Conservation (phyloP, 2,797 vertebrate species). For the Scleropages formosus region DNA sequence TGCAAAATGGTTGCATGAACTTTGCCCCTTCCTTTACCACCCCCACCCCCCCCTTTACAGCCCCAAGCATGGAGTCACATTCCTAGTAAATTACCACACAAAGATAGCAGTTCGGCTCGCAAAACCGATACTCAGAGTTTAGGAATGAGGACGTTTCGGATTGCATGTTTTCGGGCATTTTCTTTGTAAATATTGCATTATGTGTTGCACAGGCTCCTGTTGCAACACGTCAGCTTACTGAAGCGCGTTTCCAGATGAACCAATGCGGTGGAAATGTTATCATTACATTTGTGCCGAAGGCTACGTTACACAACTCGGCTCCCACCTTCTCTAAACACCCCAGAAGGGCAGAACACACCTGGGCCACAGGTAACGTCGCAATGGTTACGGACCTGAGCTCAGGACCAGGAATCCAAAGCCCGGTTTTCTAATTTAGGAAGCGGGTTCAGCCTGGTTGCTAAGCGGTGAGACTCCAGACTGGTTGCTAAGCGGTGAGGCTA, state of each 20-base stretch:
- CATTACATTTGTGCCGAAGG: too few relatives aligned
- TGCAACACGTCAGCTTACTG: background rate
- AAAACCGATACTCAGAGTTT: slow-evolving; percentile 53
- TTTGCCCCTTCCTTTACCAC: slow-evolving; percentile 16
- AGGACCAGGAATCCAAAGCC: too few relatives aligned
- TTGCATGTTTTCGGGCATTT: background rate
- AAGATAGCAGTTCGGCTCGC: slow-evolving; percentile 52
- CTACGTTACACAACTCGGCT: too few relatives aligned
- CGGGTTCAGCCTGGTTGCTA: too few relatives aligned
- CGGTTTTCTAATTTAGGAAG: too few relatives aligned
- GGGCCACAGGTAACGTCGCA: too few relatives aligned
- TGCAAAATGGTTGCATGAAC: slow-evolving; percentile 56
- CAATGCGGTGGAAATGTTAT: too few relatives aligned
- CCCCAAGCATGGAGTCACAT: slow-evolving; percentile 50
- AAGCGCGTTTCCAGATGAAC: too few relatives aligned
- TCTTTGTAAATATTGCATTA: background rate
- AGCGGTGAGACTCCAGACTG: too few relatives aligned
- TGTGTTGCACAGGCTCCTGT: background rate
- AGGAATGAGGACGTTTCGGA: background rate
- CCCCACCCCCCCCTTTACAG: background rate
- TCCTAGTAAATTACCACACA: slow-evolving; percentile 62
- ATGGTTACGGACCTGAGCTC: too few relatives aligned
- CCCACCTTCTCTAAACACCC: too few relatives aligned
- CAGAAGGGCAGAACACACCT: too few relatives aligned
- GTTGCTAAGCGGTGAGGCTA: slow-evolving; percentile 30